Evolutionary conservation across 2,797 vertebrate genomes (phyloP).

Genomic region (Sebastes flavidus): DNA sequence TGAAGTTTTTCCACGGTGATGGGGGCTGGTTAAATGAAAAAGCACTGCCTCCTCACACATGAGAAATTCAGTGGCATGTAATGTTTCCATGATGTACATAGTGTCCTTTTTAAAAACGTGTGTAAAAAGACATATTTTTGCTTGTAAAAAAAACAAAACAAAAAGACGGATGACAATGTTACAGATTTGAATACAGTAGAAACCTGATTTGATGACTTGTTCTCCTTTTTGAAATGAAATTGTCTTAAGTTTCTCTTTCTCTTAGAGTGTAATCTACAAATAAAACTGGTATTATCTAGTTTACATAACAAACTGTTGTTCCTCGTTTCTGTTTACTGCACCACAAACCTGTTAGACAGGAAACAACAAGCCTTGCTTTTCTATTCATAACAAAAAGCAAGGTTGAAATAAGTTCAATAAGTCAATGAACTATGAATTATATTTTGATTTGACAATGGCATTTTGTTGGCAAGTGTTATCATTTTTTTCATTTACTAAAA

Average conservation of each 20-base stretch:
- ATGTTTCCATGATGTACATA: constrained; percentile 80
- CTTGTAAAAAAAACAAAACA: constrained; percentile 65
- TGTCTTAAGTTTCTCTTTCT: constrained; percentile 69
- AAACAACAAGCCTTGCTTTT: neutral
- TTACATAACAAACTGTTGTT: constrained; percentile 52
- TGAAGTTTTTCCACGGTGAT: constrained; percentile 80
- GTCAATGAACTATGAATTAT: neutral
- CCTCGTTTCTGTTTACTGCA: neutral
- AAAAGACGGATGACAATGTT: constrained; percentile 49
- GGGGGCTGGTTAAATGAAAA: constrained; percentile 34
- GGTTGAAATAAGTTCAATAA: neutral
- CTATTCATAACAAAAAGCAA: neutral
- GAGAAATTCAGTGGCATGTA: constrained; percentile 66
- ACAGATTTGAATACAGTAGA: constrained; percentile 66
- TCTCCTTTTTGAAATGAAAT: constrained; percentile 68
- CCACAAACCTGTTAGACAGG: neutral
- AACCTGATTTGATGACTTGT: constrained; percentile 59
- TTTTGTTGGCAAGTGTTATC: neutral
- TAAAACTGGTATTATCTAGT: constrained; percentile 80
- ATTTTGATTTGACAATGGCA: neutral
- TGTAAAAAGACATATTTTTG: constrained; percentile 77
- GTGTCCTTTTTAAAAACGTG: constrained; percentile 73
- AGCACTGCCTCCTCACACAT: constrained; percentile 54
- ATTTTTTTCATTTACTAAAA: neutral
- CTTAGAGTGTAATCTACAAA: constrained; percentile 73